Base-by-base conservation (phyloP, 2,888 invertebrate species). In the Pachliopta kotzebuea region DNA sequence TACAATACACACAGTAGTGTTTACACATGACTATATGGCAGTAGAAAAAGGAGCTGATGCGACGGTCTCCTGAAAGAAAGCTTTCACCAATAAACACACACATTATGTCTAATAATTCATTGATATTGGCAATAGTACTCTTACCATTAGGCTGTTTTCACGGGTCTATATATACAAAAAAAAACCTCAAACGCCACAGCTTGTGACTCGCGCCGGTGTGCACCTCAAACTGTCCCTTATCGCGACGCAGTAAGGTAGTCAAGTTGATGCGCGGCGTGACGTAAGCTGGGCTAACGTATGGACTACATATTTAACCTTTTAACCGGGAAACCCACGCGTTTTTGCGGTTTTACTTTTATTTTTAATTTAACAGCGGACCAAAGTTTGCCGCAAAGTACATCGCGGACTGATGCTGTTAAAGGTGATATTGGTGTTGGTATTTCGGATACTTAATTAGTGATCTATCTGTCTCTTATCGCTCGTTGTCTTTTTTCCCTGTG, bases 401-500 rank as follows among this genome's bases (percentile, higher is more conserved):
- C 26, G 17, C 50, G 37, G 14, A 9, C 1, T n/a, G 21, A 7
- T 45, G 4, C 23, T 20, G 9, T 50, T 26, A 49, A 54, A 31
- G 56, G 8, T 20, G 8, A 21, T 31, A 21, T 24, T n/a, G 2
- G 11, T 53, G 60, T 61, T 26, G 23, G 29, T 65, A 29, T 57
- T 50, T 31, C 20, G n/a, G 26, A 67, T 67, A 71, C 70, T 68
- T 74, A 76, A 78, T 77, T 75, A 77, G 70, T 56, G 64, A 54
- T 61, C 71, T 72, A 74, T 75, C 72, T 73, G 71, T 75, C 76
- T 73, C 73, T 72, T 71, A 73, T 53, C 73, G 72, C 71, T 61
- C 70, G 71, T 71, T 67, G 26, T 57, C 55, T 31, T 65, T 37
- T 69, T 67, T 74, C 74, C 73, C 72, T 72, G 65, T 54, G 49